These are phyloP conservation scores for Mormyrops attenuatus DNA, from an alignment of 2,797 vertebrate genomes.

Conservation along the genomic window DNA sequence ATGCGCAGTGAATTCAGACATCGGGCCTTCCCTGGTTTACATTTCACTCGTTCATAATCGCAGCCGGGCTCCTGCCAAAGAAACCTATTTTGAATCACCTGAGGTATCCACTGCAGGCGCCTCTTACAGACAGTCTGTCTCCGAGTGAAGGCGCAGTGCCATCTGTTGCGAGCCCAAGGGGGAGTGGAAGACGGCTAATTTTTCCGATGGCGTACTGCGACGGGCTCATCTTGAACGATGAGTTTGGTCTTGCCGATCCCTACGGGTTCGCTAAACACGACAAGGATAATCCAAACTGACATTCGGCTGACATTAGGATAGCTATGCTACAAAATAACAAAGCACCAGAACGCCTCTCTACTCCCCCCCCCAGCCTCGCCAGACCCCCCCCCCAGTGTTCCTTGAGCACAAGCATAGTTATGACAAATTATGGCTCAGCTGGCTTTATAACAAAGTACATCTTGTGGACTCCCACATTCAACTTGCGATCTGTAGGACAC, in stretches of 20 bases:
- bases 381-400: not conserved
- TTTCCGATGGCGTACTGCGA: slow-evolving; percentile 3
- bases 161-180: slow-evolving; percentile 14
- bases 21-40: not conserved
- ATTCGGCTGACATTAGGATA: slow-evolving; percentile 6
- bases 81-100: slow-evolving; percentile 28
- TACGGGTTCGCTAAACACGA: not conserved
- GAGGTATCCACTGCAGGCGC: slow-evolving; percentile 20
- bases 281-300: not conserved
- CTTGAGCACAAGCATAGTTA: not conserved
- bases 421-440: not conserved
- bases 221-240: slow-evolving; percentile 11
- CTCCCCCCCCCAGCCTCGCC: no score
- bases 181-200: not conserved
- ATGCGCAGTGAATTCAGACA: not conserved
- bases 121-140: slow-evolving; percentile 28
- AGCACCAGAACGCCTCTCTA: not conserved
- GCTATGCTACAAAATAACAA: not conserved
- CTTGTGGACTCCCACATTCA: slow-evolving; percentile 1
- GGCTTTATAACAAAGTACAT: slow-evolving; percentile 6
- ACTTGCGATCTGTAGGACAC: not conserved
- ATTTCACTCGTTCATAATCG: slow-evolving; percentile 22
- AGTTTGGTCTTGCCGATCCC: slow-evolving; percentile 22
- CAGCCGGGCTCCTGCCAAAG: slow-evolving; percentile 1
- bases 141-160: slow-evolving; percentile 18